phyloP scores from a whole-genome alignment of 2,113 vertebrate genomes.

The Phylloscopus trochilus region DNA sequence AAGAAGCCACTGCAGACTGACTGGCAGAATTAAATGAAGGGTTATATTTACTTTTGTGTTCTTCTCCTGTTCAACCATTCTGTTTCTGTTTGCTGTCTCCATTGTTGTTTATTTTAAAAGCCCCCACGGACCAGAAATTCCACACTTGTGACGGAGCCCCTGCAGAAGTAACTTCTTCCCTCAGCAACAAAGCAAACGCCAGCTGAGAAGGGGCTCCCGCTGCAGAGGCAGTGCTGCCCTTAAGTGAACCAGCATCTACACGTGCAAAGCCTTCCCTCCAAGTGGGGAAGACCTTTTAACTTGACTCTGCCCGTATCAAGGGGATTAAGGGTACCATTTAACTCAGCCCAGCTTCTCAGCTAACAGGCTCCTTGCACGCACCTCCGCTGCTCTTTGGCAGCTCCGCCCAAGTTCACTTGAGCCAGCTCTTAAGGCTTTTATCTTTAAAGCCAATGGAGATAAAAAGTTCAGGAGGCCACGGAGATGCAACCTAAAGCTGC shows the following conservation, averaged over 20 bases:
- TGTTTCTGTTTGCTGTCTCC: neutral
- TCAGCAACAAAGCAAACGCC: neutral
- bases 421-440: conserved; percentile 45
- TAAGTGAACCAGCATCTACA: conserved; percentile 48
- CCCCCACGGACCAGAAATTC: neutral
- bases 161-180: neutral
- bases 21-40: neutral
- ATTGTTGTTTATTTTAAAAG: conserved; percentile 1
- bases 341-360: conserved; percentile 53
- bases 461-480: neutral
- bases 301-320: conserved; percentile 42
- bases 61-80: neutral
- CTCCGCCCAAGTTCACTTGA: neutral
- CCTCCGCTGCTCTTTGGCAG: conserved; percentile 31
- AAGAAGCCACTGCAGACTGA: neutral
- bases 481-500: neutral
- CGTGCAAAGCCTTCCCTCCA: conserved; percentile 46
- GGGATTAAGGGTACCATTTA: conserved; percentile 65
- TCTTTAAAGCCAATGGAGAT: neutral
- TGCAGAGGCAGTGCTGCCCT: neutral
- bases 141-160: neutral
- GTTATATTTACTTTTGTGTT: neutral
- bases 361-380: conserved; percentile 56
- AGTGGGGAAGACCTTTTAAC: conserved; percentile 62
- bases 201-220: neutral